A percentile compares a stretch with the other conserved stretches of the same genome.
phyloP scores from a whole-genome alignment of 2,888 invertebrate species.

The Cybosia mesomella region DNA sequence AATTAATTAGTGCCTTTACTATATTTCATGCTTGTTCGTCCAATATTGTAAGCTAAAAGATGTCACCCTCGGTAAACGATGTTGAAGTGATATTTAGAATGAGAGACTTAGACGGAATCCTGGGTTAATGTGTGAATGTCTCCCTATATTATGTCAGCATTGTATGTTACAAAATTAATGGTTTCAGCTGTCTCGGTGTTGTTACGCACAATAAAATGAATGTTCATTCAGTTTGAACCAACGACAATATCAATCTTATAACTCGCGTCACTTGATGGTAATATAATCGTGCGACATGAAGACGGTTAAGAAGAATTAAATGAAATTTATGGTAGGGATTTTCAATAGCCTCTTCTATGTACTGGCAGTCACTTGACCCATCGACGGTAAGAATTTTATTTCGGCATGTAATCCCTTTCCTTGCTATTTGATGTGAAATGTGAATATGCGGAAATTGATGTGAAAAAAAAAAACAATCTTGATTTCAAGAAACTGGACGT shows the following conservation, averaged over 20 bases:
- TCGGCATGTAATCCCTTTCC: no score
- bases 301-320: slow-evolving; percentile 1
- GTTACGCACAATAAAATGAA: not conserved
- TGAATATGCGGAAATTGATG: no score
- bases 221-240: not conserved
- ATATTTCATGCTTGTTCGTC: not conserved
- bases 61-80: not conserved
- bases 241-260: not conserved
- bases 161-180: slow-evolving; percentile 3
- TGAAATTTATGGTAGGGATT: not conserved
- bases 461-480: no score
- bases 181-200: not conserved
- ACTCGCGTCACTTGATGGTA: not conserved
- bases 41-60: not conserved
- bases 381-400: no score
- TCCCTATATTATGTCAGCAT: slow-evolving; percentile 1
- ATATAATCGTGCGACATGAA: not conserved
- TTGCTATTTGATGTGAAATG: no score
- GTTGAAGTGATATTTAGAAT: not conserved
- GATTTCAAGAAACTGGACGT: no score
- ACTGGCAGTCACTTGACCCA: not conserved
- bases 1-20: not conserved
- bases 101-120: not conserved
- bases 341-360: not conserved
- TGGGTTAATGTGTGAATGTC: not conserved